These are phyloP conservation scores for Acrocyrtus sp. DNA, from an alignment of 2,888 invertebrate species.

Conservation along the genomic window DNA sequence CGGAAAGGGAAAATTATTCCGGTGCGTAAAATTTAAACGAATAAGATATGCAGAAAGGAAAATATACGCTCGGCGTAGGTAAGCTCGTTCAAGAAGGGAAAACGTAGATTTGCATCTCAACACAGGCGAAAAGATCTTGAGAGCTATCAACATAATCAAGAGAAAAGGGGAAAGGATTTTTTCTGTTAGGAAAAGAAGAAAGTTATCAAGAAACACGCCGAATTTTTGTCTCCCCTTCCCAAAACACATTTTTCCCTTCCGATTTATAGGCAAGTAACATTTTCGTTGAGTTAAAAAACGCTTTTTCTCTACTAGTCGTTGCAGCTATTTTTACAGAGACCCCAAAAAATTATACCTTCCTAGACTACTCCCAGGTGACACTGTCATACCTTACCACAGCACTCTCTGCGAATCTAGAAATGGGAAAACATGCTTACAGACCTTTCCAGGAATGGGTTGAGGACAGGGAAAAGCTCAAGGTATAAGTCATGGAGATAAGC, in stretches of 20 bases:
- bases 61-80: neutral
- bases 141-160: slow-evolving; percentile 30
- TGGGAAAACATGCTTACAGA: neutral
- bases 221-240: neutral
- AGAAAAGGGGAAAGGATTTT: slow-evolving; percentile 12
- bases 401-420: neutral
- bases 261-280: slow-evolving; percentile 17
- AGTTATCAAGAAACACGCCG: slow-evolving; percentile 16
- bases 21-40: neutral
- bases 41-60: neutral
- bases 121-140: slow-evolving; percentile 17
- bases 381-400: neutral
- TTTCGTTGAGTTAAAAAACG: slow-evolving; percentile 16
- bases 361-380: slow-evolving; percentile 7
- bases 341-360: neutral
- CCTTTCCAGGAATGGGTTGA: neutral
- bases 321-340: too few relatives aligned
- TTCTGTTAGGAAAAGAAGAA: too few relatives aligned
- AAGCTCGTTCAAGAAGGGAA: slow-evolving; percentile 9
- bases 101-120: slow-evolving; percentile 36
- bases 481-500: slow-evolving; percentile 37
- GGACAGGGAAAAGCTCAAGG: too few relatives aligned
- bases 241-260: slow-evolving; percentile 21
- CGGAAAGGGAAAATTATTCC: neutral
- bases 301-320: slow-evolving; percentile 13